phyloP scores from a whole-genome alignment of 2,888 invertebrate species.

The Acanthosoma haemorrhoidale region DNA sequence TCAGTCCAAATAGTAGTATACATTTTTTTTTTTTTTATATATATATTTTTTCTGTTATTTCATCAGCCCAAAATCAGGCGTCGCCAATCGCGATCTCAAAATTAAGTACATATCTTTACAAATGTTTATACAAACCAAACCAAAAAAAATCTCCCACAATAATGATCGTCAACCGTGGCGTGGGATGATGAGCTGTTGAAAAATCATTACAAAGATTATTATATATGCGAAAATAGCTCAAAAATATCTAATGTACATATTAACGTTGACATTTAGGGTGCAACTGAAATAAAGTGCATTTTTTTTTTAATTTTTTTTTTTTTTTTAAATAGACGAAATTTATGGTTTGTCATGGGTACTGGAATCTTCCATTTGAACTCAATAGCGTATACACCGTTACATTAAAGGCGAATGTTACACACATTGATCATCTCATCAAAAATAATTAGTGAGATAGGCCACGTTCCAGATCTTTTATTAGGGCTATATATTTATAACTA shows the following conservation, averaged over 20 bases:
- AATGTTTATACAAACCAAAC: background rate
- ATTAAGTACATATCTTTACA: background rate
- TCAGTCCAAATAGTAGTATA: conserved; percentile 22
- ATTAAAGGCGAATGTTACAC: conserved; percentile 36
- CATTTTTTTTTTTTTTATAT: background rate
- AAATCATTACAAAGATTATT: background rate
- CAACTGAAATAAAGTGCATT: conserved; percentile 14
- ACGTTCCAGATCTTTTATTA: conserved; percentile 25
- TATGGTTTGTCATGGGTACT: conserved; percentile 20
- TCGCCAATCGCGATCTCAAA: background rate
- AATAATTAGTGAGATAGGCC: conserved; percentile 31
- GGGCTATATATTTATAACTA: conserved; percentile 28
- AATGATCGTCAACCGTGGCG: background rate
- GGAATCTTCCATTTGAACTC: conserved; percentile 24
- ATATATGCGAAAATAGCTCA: conserved; percentile 23
- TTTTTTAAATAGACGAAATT: background rate
- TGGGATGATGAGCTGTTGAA: background rate
- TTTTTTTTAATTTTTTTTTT: background rate
- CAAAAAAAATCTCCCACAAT: background rate
- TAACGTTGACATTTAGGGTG: conserved; percentile 22
- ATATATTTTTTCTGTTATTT: background rate
- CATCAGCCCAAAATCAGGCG: background rate
- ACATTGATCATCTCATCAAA: conserved; percentile 14
- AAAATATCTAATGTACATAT: conserved; percentile 27
- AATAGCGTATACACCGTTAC: conserved; percentile 37